phyloP scores from a whole-genome alignment of 2,113 vertebrate genomes.

The Peromyscus leucopus region DNA sequence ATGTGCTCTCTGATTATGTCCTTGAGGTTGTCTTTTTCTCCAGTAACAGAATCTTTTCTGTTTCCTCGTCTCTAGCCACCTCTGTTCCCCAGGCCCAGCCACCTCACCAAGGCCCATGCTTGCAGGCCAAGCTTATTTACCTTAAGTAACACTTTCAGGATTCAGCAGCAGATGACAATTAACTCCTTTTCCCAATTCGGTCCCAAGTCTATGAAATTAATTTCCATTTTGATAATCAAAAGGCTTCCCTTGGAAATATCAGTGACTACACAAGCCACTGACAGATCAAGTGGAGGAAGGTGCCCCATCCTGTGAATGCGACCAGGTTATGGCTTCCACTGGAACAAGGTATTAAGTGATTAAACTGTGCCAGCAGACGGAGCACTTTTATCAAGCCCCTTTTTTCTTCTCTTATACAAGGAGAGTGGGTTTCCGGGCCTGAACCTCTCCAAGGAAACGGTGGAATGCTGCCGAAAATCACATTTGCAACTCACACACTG shows the following conservation, averaged over 20 bases:
- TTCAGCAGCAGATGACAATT: neutral
- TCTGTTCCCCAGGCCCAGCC: neutral
- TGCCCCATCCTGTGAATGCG: conserved; percentile 55
- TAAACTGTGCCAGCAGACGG: conserved; percentile 62
- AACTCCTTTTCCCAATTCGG: neutral
- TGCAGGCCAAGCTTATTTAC: conserved; percentile 13
- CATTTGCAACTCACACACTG: conserved; percentile 68
- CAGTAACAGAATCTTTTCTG: neutral
- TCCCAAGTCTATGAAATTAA: conserved; percentile 50
- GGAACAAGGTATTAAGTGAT: conserved; percentile 61
- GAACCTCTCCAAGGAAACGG: conserved; percentile 68
- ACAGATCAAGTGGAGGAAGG: conserved; percentile 62
- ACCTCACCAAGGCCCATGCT: neutral
- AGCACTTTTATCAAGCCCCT: conserved; percentile 58
- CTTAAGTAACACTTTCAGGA: neutral
- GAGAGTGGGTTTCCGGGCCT: conserved; percentile 41
- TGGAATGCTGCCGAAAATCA: conserved; percentile 69
- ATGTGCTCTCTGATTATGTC: neutral
- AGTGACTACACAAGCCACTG: conserved; percentile 68
- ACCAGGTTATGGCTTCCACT: conserved; percentile 48
- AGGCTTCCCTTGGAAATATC: conserved; percentile 69
- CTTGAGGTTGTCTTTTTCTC: conserved; percentile 60
- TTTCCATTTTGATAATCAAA: conserved; percentile 47
- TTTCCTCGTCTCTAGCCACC: neutral
- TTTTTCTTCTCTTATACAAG: conserved; percentile 19